Base-by-base conservation (phyloP, 2,797 vertebrate genomes). In the Acrossocheilus fasciatus region DNA sequence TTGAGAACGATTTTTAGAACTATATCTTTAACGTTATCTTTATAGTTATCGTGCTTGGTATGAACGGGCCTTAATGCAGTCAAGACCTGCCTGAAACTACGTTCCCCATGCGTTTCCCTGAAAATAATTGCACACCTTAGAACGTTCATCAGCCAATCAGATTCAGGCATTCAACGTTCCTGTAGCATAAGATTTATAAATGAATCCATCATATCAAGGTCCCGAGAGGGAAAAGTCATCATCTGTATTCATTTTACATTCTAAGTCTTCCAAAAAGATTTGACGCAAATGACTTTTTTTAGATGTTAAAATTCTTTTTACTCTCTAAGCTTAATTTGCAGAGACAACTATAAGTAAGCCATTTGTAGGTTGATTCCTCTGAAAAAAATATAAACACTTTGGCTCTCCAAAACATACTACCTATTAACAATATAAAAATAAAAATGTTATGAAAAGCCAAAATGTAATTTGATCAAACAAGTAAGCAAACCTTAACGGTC, bases 331-430 rank as follows among this genome's bases (percentile, higher is more conserved):
- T 78, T 78, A 78, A 59, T 23, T 41, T 8, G 7, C 23, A 41
- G 36, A 78, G 36, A 78, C 76, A 59, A 62, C 76, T 62, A 75
- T 52, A 75, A 39, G 34, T 39, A 57, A 75, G 30, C 34, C 11
- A 36, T 23, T 39, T 1, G 20, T 52, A 30, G 11, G 18, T 39
- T 77, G 23, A n/a, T 77, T 77, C 20, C 50, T 66, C 74, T 39
- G 30, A 26, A 78, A 26, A 78, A 59, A 39, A 78, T 17, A 15
- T n/a, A 41, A 78, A 41, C 34, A 57, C 75, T 41, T 5, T 23
- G 52, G 34, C 74, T 14, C 30, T 36, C 36, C 17, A 36, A 76
- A 52, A 54, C 26, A 76, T 39, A 43, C 6, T 6, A 66, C 26
- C 26, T 15, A 64, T 6, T 66, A 62, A 62, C 6, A 62, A 26